Conservation (phyloP, 2,113 vertebrate species). For the Sminthopsis crassicaudata region DNA sequence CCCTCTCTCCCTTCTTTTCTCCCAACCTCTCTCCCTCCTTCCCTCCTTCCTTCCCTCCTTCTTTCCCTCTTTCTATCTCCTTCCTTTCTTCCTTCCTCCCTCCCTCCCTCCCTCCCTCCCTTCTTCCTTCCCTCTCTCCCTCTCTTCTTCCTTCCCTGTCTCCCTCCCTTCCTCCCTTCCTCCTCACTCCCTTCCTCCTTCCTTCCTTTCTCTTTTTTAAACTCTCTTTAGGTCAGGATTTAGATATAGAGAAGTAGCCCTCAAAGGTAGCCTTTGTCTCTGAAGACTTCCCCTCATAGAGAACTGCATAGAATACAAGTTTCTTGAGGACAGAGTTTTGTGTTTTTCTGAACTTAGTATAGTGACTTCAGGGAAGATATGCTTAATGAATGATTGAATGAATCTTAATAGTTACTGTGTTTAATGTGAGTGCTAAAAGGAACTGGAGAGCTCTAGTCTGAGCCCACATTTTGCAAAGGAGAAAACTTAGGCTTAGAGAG, state of each 20-base stretch:
- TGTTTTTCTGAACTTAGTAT: background rate
- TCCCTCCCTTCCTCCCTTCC: background rate
- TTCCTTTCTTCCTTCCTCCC: no score
- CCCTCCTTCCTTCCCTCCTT: no score
- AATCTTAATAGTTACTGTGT: background rate
- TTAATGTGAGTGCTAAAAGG: background rate
- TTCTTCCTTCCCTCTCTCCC: background rate
- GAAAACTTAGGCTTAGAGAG: background rate
- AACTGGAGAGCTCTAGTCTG: background rate
- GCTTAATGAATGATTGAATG: background rate
- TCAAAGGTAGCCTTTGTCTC: background rate
- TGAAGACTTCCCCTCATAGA: background rate
- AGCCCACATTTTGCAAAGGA: background rate
- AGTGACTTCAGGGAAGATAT: background rate
- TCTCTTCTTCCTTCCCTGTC: background rate
- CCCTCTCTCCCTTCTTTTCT: no score
- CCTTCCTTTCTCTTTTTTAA: no score
- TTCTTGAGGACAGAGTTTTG: background rate
- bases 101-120: no score
- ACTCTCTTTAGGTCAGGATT: background rate
- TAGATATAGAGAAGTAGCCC: slow-evolving; percentile 5
- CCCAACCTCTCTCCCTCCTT: no score
- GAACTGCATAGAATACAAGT: background rate
- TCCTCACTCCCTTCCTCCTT: background rate
- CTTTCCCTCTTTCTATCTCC: no score